Conservation (phyloP, 1,140 invertebrate species). For the Procambarus virginalis region DNA sequence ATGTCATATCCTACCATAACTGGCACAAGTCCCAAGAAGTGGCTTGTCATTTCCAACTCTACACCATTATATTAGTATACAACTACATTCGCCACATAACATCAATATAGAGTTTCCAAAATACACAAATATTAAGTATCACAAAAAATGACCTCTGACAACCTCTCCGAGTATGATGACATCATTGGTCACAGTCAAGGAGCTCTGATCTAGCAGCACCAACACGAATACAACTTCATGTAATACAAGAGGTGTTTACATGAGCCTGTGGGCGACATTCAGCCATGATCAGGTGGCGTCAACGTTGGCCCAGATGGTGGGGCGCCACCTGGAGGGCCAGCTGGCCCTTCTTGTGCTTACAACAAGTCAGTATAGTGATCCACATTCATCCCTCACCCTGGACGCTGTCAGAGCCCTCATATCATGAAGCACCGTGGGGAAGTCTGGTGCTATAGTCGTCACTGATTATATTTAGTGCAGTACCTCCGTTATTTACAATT, state of each 20-base stretch:
- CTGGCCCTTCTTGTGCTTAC: conserved; percentile 1
- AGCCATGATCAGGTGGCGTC: background rate
- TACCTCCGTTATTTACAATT: no score
- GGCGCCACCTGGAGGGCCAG: background rate
- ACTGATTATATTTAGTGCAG: no score
- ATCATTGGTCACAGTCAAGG: no score
- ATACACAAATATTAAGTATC: no score
- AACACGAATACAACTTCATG: no score
- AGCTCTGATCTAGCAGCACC: no score
- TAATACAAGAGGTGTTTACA: no score
- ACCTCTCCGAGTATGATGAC: no score
- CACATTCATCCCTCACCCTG: background rate
- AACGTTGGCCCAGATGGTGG: background rate
- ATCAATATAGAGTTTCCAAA: background rate
- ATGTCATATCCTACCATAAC: background rate
- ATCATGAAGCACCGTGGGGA: no score
- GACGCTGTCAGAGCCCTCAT: background rate
- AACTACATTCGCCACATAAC: background rate
- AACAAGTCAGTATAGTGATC: background rate
- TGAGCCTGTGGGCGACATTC: background rate
- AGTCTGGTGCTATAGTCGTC: no score
- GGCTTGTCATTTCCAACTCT: background rate
- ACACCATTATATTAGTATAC: background rate
- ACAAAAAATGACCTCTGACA: no score
- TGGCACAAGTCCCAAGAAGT: background rate